phyloP scores from a whole-genome alignment of 1,140 invertebrate genomes.

The Chelonus insularis region DNA sequence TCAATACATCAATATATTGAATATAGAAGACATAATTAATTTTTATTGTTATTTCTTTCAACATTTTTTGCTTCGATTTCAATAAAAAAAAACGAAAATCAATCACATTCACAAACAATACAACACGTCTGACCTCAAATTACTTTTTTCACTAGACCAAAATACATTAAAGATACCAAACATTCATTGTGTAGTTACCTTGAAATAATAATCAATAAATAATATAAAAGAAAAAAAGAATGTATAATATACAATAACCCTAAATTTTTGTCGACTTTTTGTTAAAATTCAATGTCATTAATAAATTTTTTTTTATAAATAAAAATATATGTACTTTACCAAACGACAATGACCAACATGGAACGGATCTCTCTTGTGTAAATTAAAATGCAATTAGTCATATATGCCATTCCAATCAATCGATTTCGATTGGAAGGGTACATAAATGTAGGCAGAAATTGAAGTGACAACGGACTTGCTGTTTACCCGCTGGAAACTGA shows the following conservation, averaged over 20 bases:
- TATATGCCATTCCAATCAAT: slow-evolving; percentile 44
- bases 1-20: no score
- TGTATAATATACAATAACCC: no score
- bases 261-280: no score
- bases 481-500: slow-evolving; percentile 48
- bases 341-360: slow-evolving; percentile 7
- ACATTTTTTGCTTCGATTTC: no score
- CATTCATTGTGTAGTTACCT: no score
- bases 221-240: no score
- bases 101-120: no score
- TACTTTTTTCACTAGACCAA: not conserved
- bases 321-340: not conserved
- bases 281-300: no score
- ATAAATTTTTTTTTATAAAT: slow-evolving; percentile 3
- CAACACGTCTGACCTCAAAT: slow-evolving; percentile 1
- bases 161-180: no score
- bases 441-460: slow-evolving; percentile 34
- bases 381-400: slow-evolving; percentile 42
- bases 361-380: not conserved
- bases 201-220: no score
- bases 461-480: slow-evolving; percentile 43
- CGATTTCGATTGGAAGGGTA: slow-evolving; percentile 34
- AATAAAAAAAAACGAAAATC: not conserved
- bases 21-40: no score
- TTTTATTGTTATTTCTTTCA: no score